A percentile compares a stretch with the other conserved stretches of the same genome.
Evolutionary conservation across 2,113 vertebrate genomes (phyloP).

Genomic region (Halichoerus grypus): DNA sequence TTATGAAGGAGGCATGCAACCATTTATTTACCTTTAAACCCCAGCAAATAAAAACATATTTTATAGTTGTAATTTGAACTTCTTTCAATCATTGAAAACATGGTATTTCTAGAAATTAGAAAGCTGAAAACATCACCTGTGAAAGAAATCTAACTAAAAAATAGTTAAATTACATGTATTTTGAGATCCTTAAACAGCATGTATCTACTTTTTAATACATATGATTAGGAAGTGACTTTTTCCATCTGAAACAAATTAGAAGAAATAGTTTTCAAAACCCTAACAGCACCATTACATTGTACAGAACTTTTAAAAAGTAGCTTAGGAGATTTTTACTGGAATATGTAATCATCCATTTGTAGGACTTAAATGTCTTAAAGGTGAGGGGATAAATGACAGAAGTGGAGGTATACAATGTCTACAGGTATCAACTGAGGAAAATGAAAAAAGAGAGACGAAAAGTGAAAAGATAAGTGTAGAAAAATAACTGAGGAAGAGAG

Average conservation of each 20-base stretch:
- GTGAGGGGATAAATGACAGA: not conserved
- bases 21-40: conserved; percentile 17
- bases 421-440: not conserved
- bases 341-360: not conserved
- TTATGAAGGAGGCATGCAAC: not conserved
- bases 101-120: conserved; percentile 1
- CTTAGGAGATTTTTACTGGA: not conserved
- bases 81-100: not conserved
- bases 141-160: conserved; percentile 24
- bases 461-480: not conserved
- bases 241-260: conserved; percentile 5
- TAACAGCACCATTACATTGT: not conserved
- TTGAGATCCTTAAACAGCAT: not conserved
- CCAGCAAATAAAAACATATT: not conserved
- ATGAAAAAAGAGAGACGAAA: not conserved
- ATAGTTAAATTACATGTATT: conserved; percentile 29
- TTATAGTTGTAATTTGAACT: not conserved
- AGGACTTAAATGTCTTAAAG: conserved; percentile 24
- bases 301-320: not conserved
- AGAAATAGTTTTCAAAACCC: not conserved
- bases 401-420: not conserved
- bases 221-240: not conserved
- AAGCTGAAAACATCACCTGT: not conserved
- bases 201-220: not conserved
- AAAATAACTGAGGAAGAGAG: conserved; percentile 5